A percentile compares a stretch with the other conserved stretches of the same genome.
Evolutionary conservation across 1,140 invertebrate species (phyloP).

Genomic region (Arion vulgaris): DNA sequence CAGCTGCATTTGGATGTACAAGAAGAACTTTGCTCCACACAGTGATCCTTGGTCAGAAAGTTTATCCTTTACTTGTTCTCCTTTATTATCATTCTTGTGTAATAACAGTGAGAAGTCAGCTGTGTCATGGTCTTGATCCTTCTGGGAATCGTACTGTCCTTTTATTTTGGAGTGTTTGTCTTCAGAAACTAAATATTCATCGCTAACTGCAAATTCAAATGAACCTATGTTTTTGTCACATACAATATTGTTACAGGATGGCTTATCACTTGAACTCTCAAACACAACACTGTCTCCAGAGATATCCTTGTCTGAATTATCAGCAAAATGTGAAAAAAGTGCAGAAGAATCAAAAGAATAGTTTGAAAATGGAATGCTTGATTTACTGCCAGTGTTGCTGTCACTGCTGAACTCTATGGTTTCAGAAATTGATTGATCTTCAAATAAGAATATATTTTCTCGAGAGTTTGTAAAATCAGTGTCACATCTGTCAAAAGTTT

Average conservation of each 20-base stretch:
- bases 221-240: not conserved
- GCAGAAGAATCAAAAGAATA: slow-evolving; percentile 21
- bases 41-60: not conserved
- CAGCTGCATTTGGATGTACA: slow-evolving; percentile 98
- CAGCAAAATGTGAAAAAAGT: not conserved
- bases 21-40: slow-evolving; percentile 76
- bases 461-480: not conserved
- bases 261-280: not conserved
- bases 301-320: not conserved
- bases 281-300: slow-evolving; percentile 21
- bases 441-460: not conserved
- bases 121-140: not conserved
- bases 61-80: not conserved
- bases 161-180: slow-evolving; percentile 59
- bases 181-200: slow-evolving; percentile 38
- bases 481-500: not conserved
- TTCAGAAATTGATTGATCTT: not conserved
- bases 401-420: not conserved
- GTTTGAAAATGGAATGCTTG: slow-evolving; percentile 18
- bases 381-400: not conserved
- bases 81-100: slow-evolving; percentile 6
- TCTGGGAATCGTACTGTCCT: slow-evolving; percentile 24
- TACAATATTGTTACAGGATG: not conserved
- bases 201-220: not conserved
- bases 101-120: slow-evolving; percentile 19